Evolutionary conservation across 2,797 vertebrate genomes (phyloP).

Genomic region (Emys orbicularis): DNA sequence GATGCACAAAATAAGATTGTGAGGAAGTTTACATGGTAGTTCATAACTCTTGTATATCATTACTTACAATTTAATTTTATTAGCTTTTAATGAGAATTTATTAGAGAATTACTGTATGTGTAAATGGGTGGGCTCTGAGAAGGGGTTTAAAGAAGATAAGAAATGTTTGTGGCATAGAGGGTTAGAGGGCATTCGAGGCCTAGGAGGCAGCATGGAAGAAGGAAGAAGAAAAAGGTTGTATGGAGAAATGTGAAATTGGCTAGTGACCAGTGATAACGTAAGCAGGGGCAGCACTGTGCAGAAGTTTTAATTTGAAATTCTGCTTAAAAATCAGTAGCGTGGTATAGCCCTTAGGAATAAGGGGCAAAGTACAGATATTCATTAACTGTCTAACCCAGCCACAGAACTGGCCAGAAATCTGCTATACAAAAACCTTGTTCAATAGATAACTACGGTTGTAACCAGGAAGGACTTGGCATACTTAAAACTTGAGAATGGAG

Average conservation of each 20-base stretch:
- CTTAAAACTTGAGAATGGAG: neutral
- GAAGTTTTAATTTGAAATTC: neutral
- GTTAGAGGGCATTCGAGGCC: neutral
- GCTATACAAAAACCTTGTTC: neutral
- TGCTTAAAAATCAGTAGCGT: constrained; percentile 7
- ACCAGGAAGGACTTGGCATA: neutral
- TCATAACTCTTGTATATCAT: neutral
- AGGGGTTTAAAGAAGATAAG: neutral
- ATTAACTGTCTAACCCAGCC: neutral
- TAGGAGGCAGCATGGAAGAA: neutral
- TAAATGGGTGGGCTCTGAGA: neutral
- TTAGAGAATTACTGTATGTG: neutral
- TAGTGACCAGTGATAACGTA: neutral
- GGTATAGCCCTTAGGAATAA: neutral
- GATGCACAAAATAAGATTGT: neutral
- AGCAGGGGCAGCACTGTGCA: neutral
- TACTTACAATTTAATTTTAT: neutral
- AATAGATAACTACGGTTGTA: neutral
- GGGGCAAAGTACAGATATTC: neutral
- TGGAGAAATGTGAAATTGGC: neutral
- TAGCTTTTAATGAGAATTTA: neutral
- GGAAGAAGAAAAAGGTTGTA: neutral
- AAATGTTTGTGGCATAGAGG: neutral
- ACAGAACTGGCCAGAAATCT: neutral
- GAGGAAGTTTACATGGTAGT: neutral